phyloP scores from a whole-genome alignment of 1,140 invertebrate genomes.

The Helicoverpa zea region DNA sequence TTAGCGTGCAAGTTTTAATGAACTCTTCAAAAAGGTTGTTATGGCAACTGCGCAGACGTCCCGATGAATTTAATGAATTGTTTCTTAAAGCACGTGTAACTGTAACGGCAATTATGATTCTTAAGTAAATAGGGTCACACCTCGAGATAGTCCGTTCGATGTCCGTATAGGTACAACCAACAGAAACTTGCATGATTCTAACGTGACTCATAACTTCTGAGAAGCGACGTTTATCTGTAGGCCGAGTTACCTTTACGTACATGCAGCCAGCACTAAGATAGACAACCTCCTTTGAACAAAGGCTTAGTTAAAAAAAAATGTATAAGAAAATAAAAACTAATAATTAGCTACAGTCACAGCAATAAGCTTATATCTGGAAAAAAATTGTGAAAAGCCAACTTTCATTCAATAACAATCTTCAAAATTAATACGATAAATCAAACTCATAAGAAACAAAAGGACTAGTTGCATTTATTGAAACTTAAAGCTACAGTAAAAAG shows the following conservation, averaged over 20 bases:
- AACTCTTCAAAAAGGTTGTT: too few relatives aligned
- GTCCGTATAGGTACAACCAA: slow-evolving; percentile 46
- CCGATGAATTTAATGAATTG: not conserved
- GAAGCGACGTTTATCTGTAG: slow-evolving; percentile 35
- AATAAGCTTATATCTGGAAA: not conserved
- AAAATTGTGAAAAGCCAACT: not conserved
- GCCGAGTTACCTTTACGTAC: slow-evolving; percentile 20
- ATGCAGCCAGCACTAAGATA: slow-evolving; percentile 13
- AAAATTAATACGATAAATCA: not conserved
- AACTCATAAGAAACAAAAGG: slow-evolving; percentile 18
- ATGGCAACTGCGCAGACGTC: not conserved
- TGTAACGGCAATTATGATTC: too few relatives aligned
- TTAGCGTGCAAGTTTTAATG: not conserved
- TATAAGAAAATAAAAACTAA: not conserved
- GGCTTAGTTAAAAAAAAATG: not conserved
- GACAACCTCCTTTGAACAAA: not conserved
- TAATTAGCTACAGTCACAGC: not conserved
- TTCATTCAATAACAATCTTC: not conserved
- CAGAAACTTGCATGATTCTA: slow-evolving; percentile 47
- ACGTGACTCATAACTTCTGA: slow-evolving; percentile 54
- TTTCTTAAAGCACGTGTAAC: not conserved
- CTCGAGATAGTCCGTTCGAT: slow-evolving; percentile 51
- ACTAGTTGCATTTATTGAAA: slow-evolving; percentile 38
- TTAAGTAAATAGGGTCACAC: slow-evolving; percentile 51
- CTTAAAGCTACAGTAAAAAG: not conserved